A percentile compares a stretch with the other conserved stretches of the same genome.
These are phyloP conservation scores for Chouioia cunea DNA, from an alignment of 2,888 invertebrate species.

Conservation along the genomic window DNA sequence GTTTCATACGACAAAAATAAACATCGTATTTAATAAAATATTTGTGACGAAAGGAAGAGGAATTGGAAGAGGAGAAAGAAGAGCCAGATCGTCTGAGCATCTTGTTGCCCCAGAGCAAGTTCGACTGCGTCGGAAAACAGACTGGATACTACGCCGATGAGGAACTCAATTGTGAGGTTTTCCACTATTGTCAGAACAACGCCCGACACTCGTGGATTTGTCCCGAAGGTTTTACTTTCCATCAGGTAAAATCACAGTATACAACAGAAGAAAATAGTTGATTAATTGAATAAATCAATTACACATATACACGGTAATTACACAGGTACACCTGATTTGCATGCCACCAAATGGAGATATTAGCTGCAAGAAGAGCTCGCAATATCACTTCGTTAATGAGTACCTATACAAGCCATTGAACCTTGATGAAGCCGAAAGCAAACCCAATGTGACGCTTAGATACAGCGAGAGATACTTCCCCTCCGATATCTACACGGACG, in stretches of 20 bases:
- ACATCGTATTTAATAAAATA: not conserved
- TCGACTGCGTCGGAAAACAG: constrained; percentile 83
- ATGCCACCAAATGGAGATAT: constrained; percentile 92
- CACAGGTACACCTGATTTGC: constrained; percentile 91
- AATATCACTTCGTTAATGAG: constrained; percentile 93
- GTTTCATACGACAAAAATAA: too few relatives aligned
- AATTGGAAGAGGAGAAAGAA: constrained; percentile 82
- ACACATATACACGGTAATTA: too few relatives aligned
- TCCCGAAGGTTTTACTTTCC: constrained; percentile 90
- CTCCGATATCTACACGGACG: constrained; percentile 77
- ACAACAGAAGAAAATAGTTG: not conserved
- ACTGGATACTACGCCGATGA: constrained; percentile 94
- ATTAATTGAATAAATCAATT: not conserved
- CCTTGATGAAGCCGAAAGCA: constrained; percentile 83
- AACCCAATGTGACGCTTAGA: constrained; percentile 82
- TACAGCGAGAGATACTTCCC: constrained; percentile 90
- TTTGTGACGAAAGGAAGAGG: constrained; percentile 63
- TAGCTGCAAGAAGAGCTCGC: constrained; percentile 89
- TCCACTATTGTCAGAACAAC: constrained; percentile 93
- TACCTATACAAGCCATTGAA: constrained; percentile 91
- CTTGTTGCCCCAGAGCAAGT: constrained; percentile 86
- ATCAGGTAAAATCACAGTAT: constrained; percentile 73
- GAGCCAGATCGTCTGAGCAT: constrained; percentile 87
- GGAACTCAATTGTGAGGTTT: constrained; percentile 89
- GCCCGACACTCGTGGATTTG: constrained; percentile 94